These are phyloP conservation scores for Pemphigus obesinymphae DNA, from an alignment of 1,140 invertebrate species.

Conservation along the genomic window DNA sequence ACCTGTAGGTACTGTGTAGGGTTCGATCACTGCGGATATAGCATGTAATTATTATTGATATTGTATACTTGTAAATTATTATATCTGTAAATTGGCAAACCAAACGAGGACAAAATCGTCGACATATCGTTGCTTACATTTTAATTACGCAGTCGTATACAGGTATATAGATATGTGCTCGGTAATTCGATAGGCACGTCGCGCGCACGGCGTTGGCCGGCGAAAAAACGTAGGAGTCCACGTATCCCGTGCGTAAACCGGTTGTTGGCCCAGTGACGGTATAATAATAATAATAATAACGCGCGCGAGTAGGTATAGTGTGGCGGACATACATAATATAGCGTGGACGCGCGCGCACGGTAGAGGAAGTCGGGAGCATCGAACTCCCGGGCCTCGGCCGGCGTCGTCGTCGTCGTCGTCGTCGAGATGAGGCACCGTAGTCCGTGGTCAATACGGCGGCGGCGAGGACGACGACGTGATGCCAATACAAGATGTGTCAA, in stretches of 20 bases:
- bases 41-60: too few relatives aligned
- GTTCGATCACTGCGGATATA: too few relatives aligned
- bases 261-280: constrained; percentile 34
- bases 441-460: not conserved
- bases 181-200: not conserved
- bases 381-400: constrained; percentile 5
- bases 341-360: not conserved
- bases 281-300: not conserved
- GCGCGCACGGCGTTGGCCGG: not conserved
- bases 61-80: too few relatives aligned
- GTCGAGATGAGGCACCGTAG: not conserved
- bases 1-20: too few relatives aligned
- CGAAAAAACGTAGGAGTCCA: not conserved
- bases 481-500: too few relatives aligned
- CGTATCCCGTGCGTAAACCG: not conserved
- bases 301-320: too few relatives aligned
- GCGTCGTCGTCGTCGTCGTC: not conserved
- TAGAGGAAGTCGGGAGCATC: constrained; percentile 37
- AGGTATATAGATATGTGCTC: too few relatives aligned
- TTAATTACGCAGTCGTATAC: not conserved
- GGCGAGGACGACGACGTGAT: not conserved
- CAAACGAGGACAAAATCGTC: not conserved
- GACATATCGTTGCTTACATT: not conserved
- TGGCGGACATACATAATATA: not conserved
- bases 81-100: not conserved